These are phyloP conservation scores for Nyctibius grandis DNA, from an alignment of 2,797 vertebrate species.

Conservation along the genomic window DNA sequence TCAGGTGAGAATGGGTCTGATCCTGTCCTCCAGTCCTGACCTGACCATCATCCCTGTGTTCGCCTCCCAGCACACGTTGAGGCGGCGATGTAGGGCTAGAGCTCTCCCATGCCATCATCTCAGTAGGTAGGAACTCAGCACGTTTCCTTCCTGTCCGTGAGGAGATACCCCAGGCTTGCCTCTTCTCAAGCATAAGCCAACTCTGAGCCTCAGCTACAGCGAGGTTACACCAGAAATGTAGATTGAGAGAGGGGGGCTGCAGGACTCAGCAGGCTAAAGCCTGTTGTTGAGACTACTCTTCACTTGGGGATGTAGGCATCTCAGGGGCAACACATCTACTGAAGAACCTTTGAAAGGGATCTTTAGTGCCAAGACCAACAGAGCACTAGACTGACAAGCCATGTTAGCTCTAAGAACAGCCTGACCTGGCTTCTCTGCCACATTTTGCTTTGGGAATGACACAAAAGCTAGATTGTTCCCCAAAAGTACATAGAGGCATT, in stretches of 20 bases:
- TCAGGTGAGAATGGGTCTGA: neutral
- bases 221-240: neutral
- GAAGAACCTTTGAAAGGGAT: no score
- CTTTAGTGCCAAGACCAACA: neutral
- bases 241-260: neutral
- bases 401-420: neutral
- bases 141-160: rapidly evolving
- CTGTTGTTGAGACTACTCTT: neutral
- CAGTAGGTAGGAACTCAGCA: neutral
- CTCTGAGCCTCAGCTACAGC: neutral
- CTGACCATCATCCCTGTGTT: neutral
- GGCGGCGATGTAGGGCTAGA: neutral
- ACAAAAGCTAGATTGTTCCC: neutral
- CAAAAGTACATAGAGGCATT: neutral
- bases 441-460: neutral
- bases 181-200: neutral
- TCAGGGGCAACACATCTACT: rapidly evolving
- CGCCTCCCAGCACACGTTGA: neutral
- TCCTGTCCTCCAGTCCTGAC: neutral
- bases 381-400: neutral
- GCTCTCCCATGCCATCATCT: neutral
- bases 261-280: neutral
- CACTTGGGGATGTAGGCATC: neutral
- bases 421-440: neutral
- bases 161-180: neutral